Evolutionary conservation across 1,140 invertebrate species (phyloP).

Genomic region (Mamestra configurata): DNA sequence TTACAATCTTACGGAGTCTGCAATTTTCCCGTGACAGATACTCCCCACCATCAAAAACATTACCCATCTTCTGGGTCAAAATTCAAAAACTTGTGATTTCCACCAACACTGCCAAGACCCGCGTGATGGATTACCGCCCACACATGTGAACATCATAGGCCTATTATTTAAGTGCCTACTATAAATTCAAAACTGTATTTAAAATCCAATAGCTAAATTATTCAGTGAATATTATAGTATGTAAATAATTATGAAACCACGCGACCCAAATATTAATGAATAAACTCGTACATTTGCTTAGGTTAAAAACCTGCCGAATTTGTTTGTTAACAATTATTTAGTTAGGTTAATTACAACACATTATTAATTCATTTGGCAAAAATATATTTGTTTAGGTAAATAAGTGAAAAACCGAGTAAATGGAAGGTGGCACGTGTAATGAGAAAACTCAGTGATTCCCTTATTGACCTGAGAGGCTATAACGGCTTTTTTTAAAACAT

Average conservation of each 20-base stretch:
- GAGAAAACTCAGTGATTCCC: background rate
- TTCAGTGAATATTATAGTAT: background rate
- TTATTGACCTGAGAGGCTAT: too few species aligned
- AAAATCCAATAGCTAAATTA: background rate
- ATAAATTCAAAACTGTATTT: background rate
- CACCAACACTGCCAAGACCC: too few species aligned
- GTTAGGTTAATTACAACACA: slow-evolving; percentile 24
- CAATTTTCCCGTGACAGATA: too few species aligned
- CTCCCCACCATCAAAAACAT: too few species aligned
- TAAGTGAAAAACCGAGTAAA: background rate
- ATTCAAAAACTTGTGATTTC: too few species aligned
- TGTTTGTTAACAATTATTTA: slow-evolving; percentile 17
- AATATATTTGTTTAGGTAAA: slow-evolving; percentile 1
- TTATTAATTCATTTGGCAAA: slow-evolving; percentile 15
- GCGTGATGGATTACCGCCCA: too few species aligned
- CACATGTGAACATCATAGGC: too few species aligned
- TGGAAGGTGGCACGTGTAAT: background rate
- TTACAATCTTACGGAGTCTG: too few species aligned
- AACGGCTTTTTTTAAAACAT: too few species aligned
- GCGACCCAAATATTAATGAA: background rate
- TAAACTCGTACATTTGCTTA: background rate
- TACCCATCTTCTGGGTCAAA: too few species aligned
- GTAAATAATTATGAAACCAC: background rate
- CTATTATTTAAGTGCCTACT: background rate
- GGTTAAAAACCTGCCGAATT: background rate